These are phyloP conservation scores for Falcunculus frontatus DNA, from an alignment of 2,113 vertebrate genomes.

Conservation along the genomic window DNA sequence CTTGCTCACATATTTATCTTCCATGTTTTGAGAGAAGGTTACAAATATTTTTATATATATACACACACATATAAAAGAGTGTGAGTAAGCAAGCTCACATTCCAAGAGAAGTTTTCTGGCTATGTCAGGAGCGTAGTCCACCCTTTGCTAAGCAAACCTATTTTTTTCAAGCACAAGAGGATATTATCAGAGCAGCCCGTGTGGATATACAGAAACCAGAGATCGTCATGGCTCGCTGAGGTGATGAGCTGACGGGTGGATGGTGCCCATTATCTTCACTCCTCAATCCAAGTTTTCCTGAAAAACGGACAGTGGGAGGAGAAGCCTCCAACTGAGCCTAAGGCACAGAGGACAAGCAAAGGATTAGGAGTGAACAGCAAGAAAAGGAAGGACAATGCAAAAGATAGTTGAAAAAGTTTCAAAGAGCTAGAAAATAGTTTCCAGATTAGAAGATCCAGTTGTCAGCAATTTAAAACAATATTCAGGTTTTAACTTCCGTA, in stretches of 20 bases:
- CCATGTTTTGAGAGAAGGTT: conserved; percentile 33
- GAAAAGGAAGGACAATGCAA: not conserved
- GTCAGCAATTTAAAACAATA: not conserved
- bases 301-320: conserved; percentile 57
- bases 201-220: conserved; percentile 74
- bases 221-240: conserved; percentile 53
- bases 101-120: conserved; percentile 50
- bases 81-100: conserved; percentile 1
- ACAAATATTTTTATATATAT: conserved; percentile 52
- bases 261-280: conserved; percentile 64
- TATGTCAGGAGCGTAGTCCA: conserved; percentile 38
- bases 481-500: not conserved
- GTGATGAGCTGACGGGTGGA: conserved; percentile 76
- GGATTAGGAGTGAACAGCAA: not conserved
- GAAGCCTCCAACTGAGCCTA: not conserved
- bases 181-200: conserved; percentile 61
- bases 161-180: conserved; percentile 58
- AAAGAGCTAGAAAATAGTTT: not conserved
- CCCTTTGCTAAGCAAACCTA: conserved; percentile 25
- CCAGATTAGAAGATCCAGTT: not conserved
- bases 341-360: conserved; percentile 6
- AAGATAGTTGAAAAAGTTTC: not conserved
- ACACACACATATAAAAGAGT: conserved; percentile 15
- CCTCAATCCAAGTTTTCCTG: conserved; percentile 70
- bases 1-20: conserved; percentile 21